Evolutionary conservation across 2,888 invertebrate genomes (phyloP).

Genomic region (Morinoia aosen): DNA sequence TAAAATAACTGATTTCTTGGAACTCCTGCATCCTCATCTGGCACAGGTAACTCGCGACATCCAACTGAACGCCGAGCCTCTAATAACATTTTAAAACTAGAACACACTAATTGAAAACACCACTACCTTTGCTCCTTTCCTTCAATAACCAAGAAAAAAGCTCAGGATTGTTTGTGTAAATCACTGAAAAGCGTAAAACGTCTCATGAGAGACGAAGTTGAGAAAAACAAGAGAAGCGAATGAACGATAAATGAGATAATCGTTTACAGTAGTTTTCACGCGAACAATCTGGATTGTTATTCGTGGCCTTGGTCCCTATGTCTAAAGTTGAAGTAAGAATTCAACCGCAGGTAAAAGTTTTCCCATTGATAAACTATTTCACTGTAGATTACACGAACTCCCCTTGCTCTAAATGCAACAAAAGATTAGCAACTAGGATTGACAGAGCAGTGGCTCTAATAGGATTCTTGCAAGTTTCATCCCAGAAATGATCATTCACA

Average conservation of each 20-base stretch:
- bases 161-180: background rate
- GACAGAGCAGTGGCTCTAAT: too few species aligned
- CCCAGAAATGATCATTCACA: background rate
- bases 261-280: background rate
- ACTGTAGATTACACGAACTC: background rate
- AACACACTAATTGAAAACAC: too few species aligned
- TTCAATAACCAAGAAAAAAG: too few species aligned
- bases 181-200: background rate
- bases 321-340: background rate
- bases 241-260: background rate
- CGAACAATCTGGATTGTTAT: background rate
- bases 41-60: background rate
- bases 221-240: background rate
- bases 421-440: too few species aligned
- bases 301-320: background rate
- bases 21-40: background rate
- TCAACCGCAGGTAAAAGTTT: background rate
- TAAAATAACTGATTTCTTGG: background rate
- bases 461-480: background rate
- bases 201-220: background rate
- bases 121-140: too few species aligned
- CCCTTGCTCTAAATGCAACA: too few species aligned
- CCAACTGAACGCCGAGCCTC: background rate
- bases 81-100: too few species aligned
- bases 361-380: background rate